Percentiles rank a stretch among this genome's conserved stretches.
Evolutionary conservation across 2,797 vertebrate species (phyloP).

Genomic region (Pelochelys cantorii): DNA sequence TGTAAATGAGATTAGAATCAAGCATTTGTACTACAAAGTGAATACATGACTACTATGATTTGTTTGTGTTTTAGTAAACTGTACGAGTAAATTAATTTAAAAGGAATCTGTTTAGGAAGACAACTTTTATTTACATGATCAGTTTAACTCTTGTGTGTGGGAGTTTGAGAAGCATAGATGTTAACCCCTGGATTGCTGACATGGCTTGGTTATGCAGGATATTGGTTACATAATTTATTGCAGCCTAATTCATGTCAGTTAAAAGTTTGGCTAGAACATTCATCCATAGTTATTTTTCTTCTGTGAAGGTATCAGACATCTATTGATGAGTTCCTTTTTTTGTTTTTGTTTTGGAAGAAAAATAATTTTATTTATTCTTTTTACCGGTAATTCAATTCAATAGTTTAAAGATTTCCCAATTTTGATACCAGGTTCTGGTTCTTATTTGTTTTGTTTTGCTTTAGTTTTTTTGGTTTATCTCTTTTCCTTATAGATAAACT

Average conservation of each 20-base stretch:
- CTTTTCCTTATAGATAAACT: not conserved
- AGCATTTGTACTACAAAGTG: fast-evolving
- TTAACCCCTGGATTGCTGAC: slow-evolving; percentile 42
- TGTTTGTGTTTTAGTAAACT: fast-evolving
- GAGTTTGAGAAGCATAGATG: slow-evolving; percentile 45
- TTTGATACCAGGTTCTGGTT: not conserved
- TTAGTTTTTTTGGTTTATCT: not conserved
- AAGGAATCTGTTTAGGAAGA: slow-evolving; percentile 63
- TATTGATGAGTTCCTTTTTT: not conserved
- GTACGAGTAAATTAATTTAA: slow-evolving; percentile 52
- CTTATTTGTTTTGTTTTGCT: not conserved
- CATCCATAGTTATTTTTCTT: not conserved
- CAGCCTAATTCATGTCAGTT: not conserved
- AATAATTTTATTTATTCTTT: not conserved
- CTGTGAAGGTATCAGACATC: not conserved
- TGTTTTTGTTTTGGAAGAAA: slow-evolving; percentile 13
- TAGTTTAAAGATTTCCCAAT: not conserved
- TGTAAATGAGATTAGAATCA: not conserved
- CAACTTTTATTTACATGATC: slow-evolving; percentile 71
- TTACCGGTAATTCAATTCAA: not conserved
- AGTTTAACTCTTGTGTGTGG: slow-evolving; percentile 55
- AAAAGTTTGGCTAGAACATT: not conserved
- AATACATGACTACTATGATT: not conserved
- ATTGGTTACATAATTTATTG: not conserved
- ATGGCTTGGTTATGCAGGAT: not conserved